Evolutionary conservation across 30 jellyfish, hydroid and myxozoan species (phyloP), one percentile per base, ranked within the genome.

Genomic region (Cassiopea andromeda): DNA sequence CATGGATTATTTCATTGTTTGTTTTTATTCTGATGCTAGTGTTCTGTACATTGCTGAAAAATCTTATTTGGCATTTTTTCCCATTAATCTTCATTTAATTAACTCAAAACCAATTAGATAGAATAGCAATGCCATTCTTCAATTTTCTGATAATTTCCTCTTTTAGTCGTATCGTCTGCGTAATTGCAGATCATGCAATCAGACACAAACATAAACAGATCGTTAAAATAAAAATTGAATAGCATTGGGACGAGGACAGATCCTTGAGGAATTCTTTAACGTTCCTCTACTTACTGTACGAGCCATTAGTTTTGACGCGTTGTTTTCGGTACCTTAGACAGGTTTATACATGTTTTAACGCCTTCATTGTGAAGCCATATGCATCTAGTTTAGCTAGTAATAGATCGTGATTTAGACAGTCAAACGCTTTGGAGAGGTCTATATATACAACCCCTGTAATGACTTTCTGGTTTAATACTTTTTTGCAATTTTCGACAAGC

Each of bases 381-480:
- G 90, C 90, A 10, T 43, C 90, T 82, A 82, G 43, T 69, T 82
- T 60, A 1, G 90, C 85, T 1, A 82, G 18, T 2, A 82, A 38
- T 16, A 82, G 49, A 64, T 64, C 60, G 44, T 61, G 90, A 38
- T 13, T 75, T n/a, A 75, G 2, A 17, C 83, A 75, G 44, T 75
- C 69, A 27, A 75, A 75, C 45, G 88, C 88, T 79, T 79, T 79
- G 58, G 88, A 79, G 15, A 79, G 78, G 48, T 79, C 77, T 49
- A 57, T 57, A 3, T 17, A 50, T 15, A 57, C 27, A 38, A 27
- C 77, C 46, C 60, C 88, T 7, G 60, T 60, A 44, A 10, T 17
- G 49, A 1, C 1, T 46, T 69, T 3, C 12, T 16, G 44, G 83
- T 75, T 69, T 58, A 38, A 75, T 38, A 18, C 69, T 58, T 44